Evolutionary conservation across 2,888 invertebrate species (phyloP), one percentile per base, ranked within the genome.

Genomic region (Seira ritae): DNA sequence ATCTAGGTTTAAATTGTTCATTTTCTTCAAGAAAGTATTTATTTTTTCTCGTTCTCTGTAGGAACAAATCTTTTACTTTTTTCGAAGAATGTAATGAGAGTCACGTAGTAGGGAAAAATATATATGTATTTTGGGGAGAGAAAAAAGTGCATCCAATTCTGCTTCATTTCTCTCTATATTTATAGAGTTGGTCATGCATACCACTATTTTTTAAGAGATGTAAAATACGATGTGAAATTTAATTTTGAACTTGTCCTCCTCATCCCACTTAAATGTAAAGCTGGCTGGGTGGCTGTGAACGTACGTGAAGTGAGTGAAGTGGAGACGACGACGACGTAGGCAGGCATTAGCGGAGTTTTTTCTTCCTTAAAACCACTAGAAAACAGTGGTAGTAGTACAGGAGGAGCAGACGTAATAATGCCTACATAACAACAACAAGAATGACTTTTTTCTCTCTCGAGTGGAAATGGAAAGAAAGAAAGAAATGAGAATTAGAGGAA

Each of bases 171-270:
- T 31, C 31, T 8, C 8, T 31, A 31, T 31, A 31, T 31, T 31
- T 31, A 31, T 50, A 50, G 15, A 50, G 12, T 50, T 50, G 50
- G 50, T n/a, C 50, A 50, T 12, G 17, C 50, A 50, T 12, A 50
- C 50, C 50, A 50, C 17, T 31, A n/a, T 66, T 72, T 76, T 72
- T 77, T 83, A 83, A 78, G 60, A 22, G 72, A 65, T 74, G 74
- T 70, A 78, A 83, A 69, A 83, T 83, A 83, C 82, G 77, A 77
- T 67, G 76, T 62, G 62, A 78, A 83, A 83, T 83, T 83, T 78
- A 83, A 83, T 83, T 83, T 83, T 78, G 74, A 72, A 77, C 83
- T 83, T 83, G 83, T 83, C 83, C 83, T 70, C 70, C 65, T 77
- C 50, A 50, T 50, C 50, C 50, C 50, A 50, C 15, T 50, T 50